A percentile compares a stretch with the other conserved stretches of the same genome.
phyloP scores from a whole-genome alignment of 1,140 invertebrate species.

The Apocrypta bakeri region DNA sequence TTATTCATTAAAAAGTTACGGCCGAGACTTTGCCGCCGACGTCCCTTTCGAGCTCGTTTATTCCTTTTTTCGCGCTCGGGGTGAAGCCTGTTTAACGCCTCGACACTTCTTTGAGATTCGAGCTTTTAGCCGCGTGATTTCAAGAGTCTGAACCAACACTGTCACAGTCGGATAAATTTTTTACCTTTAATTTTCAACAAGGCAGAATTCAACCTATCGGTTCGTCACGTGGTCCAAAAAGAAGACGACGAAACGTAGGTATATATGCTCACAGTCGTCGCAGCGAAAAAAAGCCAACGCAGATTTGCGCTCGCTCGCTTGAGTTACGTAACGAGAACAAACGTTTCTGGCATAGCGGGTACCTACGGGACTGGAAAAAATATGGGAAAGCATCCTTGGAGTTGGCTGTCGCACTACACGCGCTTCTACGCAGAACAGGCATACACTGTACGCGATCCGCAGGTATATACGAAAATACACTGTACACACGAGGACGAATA shows the following conservation, averaged over 20 bases:
- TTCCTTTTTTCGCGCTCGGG: constrained; percentile 22
- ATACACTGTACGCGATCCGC: not conserved
- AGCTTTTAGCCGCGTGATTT: constrained; percentile 14
- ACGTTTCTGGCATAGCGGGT: constrained; percentile 71
- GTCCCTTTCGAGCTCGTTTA: not conserved
- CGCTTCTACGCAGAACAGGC: not conserved
- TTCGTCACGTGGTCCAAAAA: not conserved
- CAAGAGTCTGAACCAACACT: not conserved
- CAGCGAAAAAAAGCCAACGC: not conserved
- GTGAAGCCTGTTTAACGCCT: constrained; percentile 48
- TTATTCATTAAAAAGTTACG: constrained; percentile 70
- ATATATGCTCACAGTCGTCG: not conserved
- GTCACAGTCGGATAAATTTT: not conserved
- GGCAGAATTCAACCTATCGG: not conserved
- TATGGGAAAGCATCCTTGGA: constrained; percentile 58
- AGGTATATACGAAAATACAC: constrained; percentile 48
- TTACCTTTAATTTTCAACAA: not conserved
- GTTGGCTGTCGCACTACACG: constrained; percentile 39
- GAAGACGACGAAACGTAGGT: not conserved
- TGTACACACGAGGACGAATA: constrained; percentile 49
- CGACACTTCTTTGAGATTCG: constrained; percentile 37
- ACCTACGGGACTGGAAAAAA: constrained; percentile 70
- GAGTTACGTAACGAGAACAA: constrained; percentile 59
- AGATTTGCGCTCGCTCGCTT: not conserved
- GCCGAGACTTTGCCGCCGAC: constrained; percentile 25